Percentiles rank a stretch among this genome's conserved stretches.
These are phyloP conservation scores for Centroberyx gerrardi DNA, from an alignment of 2,797 vertebrate genomes.

Conservation along the genomic window DNA sequence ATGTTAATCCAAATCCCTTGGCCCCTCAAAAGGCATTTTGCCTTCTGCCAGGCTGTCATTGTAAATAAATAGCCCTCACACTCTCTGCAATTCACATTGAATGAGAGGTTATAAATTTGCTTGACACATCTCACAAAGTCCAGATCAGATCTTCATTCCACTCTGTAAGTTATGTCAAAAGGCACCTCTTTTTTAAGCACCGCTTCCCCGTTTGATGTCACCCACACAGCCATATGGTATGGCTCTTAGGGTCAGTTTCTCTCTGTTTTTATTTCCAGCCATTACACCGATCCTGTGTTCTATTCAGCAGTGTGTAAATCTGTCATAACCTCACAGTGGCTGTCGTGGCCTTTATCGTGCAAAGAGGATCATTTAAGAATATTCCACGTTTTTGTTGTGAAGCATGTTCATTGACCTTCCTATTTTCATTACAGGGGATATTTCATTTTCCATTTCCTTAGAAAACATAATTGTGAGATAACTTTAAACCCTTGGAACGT, in stretches of 20 bases:
- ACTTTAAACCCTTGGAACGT: constrained; percentile 17
- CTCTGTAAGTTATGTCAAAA: constrained; percentile 77
- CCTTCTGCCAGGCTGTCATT: constrained; percentile 48
- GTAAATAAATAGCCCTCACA: constrained; percentile 51
- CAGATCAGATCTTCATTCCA: constrained; percentile 76
- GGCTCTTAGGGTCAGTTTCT: constrained; percentile 59
- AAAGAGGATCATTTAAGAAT: constrained; percentile 31
- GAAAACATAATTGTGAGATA: background rate
- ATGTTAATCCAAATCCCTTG: constrained; percentile 47
- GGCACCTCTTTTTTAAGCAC: constrained; percentile 72
- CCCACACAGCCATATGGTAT: constrained; percentile 76
- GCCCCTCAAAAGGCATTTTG: constrained; percentile 39
- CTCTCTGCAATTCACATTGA: constrained; percentile 39
- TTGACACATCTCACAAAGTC: constrained; percentile 62
- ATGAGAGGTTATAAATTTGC: constrained; percentile 66
- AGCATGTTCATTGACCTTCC: constrained; percentile 22
- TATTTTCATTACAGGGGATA: constrained; percentile 9
- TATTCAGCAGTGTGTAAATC: constrained; percentile 71
- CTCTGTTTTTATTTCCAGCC: constrained; percentile 67
- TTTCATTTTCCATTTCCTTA: constrained; percentile 26
- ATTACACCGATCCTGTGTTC: constrained; percentile 58
- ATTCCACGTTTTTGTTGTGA: constrained; percentile 33
- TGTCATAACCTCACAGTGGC: constrained; percentile 51
- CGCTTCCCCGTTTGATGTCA: constrained; percentile 70
- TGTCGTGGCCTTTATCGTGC: constrained; percentile 48